These are phyloP conservation scores for Pachliopta kotzebuea DNA, from an alignment of 2,888 invertebrate species.

Conservation along the genomic window DNA sequence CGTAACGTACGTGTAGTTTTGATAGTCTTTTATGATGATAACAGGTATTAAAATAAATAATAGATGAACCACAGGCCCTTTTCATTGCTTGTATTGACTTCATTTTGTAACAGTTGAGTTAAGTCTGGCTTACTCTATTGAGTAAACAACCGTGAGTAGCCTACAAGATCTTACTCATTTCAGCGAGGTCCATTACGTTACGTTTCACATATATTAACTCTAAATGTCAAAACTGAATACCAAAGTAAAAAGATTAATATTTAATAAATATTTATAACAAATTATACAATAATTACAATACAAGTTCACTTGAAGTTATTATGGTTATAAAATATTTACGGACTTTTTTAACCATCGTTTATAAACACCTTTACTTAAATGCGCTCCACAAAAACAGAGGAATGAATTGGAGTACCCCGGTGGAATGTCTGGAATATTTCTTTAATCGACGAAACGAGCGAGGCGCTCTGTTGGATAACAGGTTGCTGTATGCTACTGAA, in stretches of 20 bases:
- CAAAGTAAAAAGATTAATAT: conserved; percentile 18
- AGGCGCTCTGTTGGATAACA: too few species aligned
- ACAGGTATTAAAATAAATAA: conserved; percentile 43
- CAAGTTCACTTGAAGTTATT: not conserved
- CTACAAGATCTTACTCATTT: conserved; percentile 13
- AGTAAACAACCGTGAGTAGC: conserved; percentile 29
- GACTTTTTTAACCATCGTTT: too few species aligned
- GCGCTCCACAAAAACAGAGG: too few species aligned
- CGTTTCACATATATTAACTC: conserved; percentile 12
- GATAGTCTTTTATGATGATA: conserved; percentile 45
- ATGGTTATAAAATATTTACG: not conserved
- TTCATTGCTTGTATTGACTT: conserved; percentile 51
- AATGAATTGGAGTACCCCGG: too few species aligned
- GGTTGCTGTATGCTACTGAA: too few species aligned
- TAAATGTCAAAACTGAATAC: conserved; percentile 19
- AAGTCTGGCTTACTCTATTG: conserved; percentile 17
- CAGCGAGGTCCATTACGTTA: conserved; percentile 11
- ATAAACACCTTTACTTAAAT: too few species aligned
- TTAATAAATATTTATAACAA: not conserved
- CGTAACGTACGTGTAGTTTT: conserved; percentile 56
- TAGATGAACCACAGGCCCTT: conserved; percentile 43
- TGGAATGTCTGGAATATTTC: too few species aligned
- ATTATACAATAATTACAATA: not conserved
- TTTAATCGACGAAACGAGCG: too few species aligned
- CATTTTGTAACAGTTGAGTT: conserved; percentile 43